Evolutionary conservation across 2,113 vertebrate species (phyloP), one percentile per base, ranked within the genome.

Genomic region (Sisor rabdophorus): DNA sequence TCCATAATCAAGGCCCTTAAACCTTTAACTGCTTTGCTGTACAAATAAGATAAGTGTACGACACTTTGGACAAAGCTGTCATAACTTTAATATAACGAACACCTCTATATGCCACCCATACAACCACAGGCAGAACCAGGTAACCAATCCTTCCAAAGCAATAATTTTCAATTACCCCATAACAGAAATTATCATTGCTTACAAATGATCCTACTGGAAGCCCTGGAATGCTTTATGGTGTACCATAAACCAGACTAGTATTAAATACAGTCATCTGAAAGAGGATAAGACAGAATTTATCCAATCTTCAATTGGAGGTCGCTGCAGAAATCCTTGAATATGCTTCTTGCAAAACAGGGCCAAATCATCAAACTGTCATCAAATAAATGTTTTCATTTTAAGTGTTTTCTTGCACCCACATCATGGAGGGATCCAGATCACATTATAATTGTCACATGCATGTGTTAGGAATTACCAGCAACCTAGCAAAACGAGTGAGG

Each of bases 141-240:
- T 52, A 80, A 67, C 65, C 74, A 71, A 61, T 67, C 77, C 55
- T 58, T 60, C 68, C 58, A 63, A 80, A 75, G 50, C 78, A 79
- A 53, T 54, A 73, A 76, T 77, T 84, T 81, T 80, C 79, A 80
- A 75, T 81, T 87, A 81, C 52, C 44, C 59, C 15, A 82, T 32
- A 55, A 32, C 76, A 73, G 85, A 85, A 85, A 88, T 87, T 78
- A 74, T 67, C 40, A 50, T 47, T 71, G 61, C 60, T 50, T 64
- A 81, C 83, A 80, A 75, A 16, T 56, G 67, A 72, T 73, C 77
- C 26, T 64, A 72, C 40, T 79, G 22, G 73, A 81, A 79, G 47
- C 24, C 40, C 15, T 58, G 71, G 77, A 81, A 78, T 32, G n/a
- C 71, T 52, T 83, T 64, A 79, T 11, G 28, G 76, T 53, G 55